Percentiles rank a stretch among this genome's conserved stretches.
These are phyloP conservation scores for Potorous gilbertii DNA, from an alignment of 2,797 vertebrate genomes.

Conservation along the genomic window DNA sequence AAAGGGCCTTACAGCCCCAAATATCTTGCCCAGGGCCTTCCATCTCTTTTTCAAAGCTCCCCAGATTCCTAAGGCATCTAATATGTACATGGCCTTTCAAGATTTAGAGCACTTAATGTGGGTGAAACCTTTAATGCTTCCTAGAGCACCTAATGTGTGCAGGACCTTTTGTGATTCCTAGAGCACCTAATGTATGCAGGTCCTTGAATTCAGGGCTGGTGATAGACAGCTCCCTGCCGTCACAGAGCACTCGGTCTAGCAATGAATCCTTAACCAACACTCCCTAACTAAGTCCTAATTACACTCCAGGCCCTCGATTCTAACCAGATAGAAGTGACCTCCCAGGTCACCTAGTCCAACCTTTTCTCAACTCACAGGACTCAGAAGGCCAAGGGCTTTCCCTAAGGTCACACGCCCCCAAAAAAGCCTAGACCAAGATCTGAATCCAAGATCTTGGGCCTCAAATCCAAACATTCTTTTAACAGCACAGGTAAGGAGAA, in stretches of 20 bases:
- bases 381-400: background rate
- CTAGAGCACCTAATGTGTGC: too few species aligned
- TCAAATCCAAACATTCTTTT: background rate
- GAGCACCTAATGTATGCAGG: too few species aligned
- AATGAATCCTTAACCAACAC: background rate
- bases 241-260: background rate
- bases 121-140: too few species aligned
- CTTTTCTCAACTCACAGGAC: background rate
- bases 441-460: background rate
- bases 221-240: background rate
- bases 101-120: too few species aligned
- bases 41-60: too few species aligned
- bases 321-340: background rate
- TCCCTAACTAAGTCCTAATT: background rate
- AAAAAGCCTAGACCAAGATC: background rate
- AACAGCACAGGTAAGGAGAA: background rate
- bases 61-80: too few species aligned
- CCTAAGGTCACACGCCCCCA: background rate
- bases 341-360: background rate
- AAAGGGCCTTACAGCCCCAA: too few species aligned
- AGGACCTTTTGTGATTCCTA: too few species aligned
- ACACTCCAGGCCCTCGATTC: background rate
- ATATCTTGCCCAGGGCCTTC: too few species aligned
- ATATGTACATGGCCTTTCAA: too few species aligned
- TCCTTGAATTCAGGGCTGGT: background rate